These are phyloP conservation scores for Monoplex corrugatus DNA, from an alignment of 2,888 invertebrate species.

Conservation along the genomic window DNA sequence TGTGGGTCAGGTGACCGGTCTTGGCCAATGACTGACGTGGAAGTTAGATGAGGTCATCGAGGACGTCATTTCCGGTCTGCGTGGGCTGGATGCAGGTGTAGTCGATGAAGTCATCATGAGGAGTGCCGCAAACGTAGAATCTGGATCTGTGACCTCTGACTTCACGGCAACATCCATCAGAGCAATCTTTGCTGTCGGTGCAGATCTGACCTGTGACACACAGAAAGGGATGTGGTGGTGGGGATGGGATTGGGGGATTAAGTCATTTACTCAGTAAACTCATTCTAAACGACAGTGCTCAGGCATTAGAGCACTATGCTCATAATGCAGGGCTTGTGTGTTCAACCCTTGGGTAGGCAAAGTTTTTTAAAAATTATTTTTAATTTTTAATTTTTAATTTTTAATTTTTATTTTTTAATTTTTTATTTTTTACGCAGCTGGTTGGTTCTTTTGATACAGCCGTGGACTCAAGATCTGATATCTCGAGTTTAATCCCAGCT, in stretches of 20 bases:
- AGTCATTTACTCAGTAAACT: neutral
- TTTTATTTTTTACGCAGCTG: too few species aligned
- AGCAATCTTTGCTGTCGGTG: conserved; percentile 51
- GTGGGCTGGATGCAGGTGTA: conserved; percentile 49
- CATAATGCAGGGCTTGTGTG: too few species aligned
- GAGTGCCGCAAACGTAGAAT: conserved; percentile 53
- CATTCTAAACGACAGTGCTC: neutral
- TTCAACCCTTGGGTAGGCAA: neutral
- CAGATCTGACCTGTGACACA: conserved; percentile 40
- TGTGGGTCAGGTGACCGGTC: too few species aligned
- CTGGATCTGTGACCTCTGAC: conserved; percentile 48
- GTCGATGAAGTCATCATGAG: conserved; percentile 47
- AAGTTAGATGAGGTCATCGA: conserved; percentile 46
- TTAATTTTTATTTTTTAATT: too few species aligned
- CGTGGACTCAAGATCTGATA: too few species aligned
- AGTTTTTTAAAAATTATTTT: too few species aligned
- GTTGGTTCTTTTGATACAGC: too few species aligned
- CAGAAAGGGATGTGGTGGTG: neutral
- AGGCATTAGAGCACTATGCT: neutral
- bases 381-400: too few species aligned
- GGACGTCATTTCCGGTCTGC: conserved; percentile 53
- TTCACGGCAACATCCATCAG: conserved; percentile 52
- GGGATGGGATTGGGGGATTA: neutral
- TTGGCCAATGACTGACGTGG: neutral
- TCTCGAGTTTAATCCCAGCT: too few species aligned